phyloP scores from a whole-genome alignment of 2,797 vertebrate species.

The Pangasius macronema region DNA sequence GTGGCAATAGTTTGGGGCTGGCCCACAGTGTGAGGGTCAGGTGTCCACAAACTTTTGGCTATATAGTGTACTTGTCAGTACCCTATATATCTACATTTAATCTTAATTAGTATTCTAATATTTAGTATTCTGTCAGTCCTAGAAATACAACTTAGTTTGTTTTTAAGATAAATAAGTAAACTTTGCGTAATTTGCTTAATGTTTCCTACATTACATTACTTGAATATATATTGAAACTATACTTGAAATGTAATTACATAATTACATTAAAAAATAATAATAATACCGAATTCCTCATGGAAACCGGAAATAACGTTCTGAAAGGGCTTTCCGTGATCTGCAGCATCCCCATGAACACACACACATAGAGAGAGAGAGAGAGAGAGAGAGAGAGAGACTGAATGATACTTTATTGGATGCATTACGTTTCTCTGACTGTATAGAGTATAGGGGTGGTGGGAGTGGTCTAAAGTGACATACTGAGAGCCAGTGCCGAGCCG shows the following conservation, averaged over 20 bases:
- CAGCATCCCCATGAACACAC: background rate
- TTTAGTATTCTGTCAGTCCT: background rate
- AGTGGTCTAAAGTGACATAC: constrained; percentile 62
- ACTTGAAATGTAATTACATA: background rate
- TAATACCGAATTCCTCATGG: background rate
- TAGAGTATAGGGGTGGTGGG: constrained; percentile 52
- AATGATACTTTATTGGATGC: constrained; percentile 46
- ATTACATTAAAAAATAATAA: background rate
- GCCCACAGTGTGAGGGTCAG: background rate
- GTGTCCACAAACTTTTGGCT: background rate
- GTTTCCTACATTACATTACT: background rate
- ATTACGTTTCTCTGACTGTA: constrained; percentile 45
- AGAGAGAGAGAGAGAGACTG: constrained; percentile 24
- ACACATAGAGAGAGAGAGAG: background rate
- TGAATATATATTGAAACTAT: background rate
- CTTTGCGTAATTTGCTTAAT: background rate
- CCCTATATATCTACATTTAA: background rate
- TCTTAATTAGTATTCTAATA: background rate
- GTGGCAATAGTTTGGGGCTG: background rate
- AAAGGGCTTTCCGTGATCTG: background rate
- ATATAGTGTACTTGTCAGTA: background rate
- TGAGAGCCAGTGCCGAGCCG: constrained; percentile 53
- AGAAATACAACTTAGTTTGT: background rate
- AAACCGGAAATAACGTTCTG: background rate
- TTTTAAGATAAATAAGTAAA: background rate